Percentiles rank a stretch among this genome's conserved stretches.
Conservation (phyloP, 2,797 vertebrate genomes). For the Rhinatrema bivittatum region DNA sequence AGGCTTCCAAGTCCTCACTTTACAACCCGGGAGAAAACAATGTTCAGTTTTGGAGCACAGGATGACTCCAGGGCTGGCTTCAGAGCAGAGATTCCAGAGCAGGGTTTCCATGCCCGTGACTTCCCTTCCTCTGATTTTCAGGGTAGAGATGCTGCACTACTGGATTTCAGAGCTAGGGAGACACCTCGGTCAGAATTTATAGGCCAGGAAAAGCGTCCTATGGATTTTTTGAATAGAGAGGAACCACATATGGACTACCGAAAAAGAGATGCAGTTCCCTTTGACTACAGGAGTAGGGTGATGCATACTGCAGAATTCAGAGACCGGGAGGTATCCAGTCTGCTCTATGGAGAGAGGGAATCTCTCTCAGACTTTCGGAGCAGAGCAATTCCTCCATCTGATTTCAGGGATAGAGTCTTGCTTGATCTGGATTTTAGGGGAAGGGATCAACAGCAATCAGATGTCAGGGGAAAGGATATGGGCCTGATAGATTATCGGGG, state of each 20-base stretch:
- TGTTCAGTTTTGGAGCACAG: conserved; percentile 69
- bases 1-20: conserved; percentile 73
- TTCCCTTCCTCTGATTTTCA: conserved; percentile 73
- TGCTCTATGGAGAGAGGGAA: conserved; percentile 14
- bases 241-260: conserved; percentile 75
- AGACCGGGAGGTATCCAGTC: conserved; percentile 57
- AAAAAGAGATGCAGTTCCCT: conserved; percentile 60
- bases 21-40: conserved; percentile 63
- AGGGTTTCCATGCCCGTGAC: conserved; percentile 73
- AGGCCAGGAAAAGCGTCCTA: conserved; percentile 67
- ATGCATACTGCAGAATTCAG: conserved; percentile 45
- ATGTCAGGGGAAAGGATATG: conserved; percentile 63
- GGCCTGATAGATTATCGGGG: conserved; percentile 65
- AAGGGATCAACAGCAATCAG: conserved; percentile 58
- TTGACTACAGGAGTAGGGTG: conserved; percentile 70
- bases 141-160: conserved; percentile 68
- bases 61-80: conserved; percentile 77
- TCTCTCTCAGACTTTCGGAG: conserved; percentile 72
- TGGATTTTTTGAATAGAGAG: conserved; percentile 74
- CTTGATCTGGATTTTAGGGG: conserved; percentile 79
- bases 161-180: conserved; percentile 69
- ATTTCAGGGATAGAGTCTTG: conserved; percentile 72
- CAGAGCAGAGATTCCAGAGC: conserved; percentile 75
- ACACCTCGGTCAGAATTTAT: conserved; percentile 65
- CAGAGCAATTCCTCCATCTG: conserved; percentile 61